Evolutionary conservation across 2,113 vertebrate genomes (phyloP), one percentile per base, ranked within the genome.

Genomic region (Phylloscopus trochiloides): DNA sequence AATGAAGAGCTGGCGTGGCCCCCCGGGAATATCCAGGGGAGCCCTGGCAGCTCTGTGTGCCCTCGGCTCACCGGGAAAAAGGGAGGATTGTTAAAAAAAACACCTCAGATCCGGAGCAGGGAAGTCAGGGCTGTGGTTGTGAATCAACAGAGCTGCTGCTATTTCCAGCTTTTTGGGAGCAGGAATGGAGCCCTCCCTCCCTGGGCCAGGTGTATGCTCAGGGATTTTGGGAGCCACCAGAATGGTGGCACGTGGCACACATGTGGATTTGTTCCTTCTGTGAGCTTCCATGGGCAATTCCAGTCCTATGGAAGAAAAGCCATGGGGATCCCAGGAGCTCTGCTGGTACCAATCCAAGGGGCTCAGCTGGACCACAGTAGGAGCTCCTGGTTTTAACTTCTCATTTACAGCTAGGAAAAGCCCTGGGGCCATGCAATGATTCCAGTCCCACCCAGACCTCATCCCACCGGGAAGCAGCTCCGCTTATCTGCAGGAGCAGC

Each of bases 111-210:
- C 73, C 12, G 7, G 71, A 82, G 83, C 66, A 5, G 82, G 89
- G 91, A 84, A 92, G 78, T 47, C 88, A 52, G 77, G 70, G 75
- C 48, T 92, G 91, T 8, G 90, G 94, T 19, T 75, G 76, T 85
- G 61, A 89, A 86, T 81, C 94, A 94, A 95, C 85, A 93, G 81
- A 86, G 68, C 73, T 14, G 80, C 88, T 91, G 91, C 92, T 96
- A 92, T 94, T 87, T 90, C 85, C 92, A 93, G 78, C 67, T 12
- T 15, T 43, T 59, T 25, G 75, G 86, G 92, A 86, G 32, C 5
- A 31, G 19, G 83, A 75, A 57, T 14, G 10, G 34, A 47, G 40
- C 18, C 31, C 28, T 42, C 68, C 24, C 36, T 4, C 14, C 25
- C 51, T 1, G 1, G 31, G 71, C 61, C 70, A 66, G 83, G 61